Base-by-base conservation (phyloP, 2,797 vertebrate genomes). In the Pipistrellus pygmaeus region DNA sequence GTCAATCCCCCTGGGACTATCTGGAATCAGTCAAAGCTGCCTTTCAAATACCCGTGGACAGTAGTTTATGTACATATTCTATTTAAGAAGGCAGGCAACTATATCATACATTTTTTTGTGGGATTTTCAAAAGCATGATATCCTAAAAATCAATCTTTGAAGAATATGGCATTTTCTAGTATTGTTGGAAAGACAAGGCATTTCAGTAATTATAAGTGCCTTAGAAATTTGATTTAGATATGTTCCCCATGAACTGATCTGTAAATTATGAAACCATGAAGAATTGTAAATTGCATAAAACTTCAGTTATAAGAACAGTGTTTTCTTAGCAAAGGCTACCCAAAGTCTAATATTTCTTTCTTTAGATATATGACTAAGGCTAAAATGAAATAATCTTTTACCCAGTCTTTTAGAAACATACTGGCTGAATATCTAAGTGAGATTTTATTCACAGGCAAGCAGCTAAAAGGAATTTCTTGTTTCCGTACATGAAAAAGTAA, bases 141-240 rank as follows among this genome's bases (percentile, higher is more conserved):
- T 93, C 44, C 62, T 62, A 71, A 81, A 86, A 27, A 82, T 77
- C 41, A 53, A 60, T 66, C n/a, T 82, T 87, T 51, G n/a, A 38
- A 76, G 12, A 14, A 55, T 44, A 55, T 32, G 32, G 11, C 15
- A 53, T 48, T 90, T 81, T 12, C 48, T 85, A 48, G 35, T 75
- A 53, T 69, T 85, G 5, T 85, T 84, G 35, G 51, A 62, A 93
- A 91, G 86, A 64, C 2, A 14, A 66, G 53, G 20, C 20, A 32
- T 93, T 87, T 90, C 10, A 53, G 62, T 92, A 87, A 90, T 97
- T 97, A 25, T n/a, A 83, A 90, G 30, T 35, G 14, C 64, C 69
- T 87, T 75, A 32, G 38, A 85, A 94, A 94, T 71, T 71, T 53
- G 30, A 92, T 75, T 90, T 93, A 60, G 76, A 44, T 87, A 69